Conservation (phyloP, 2,113 vertebrate species). For the Chamaetylas fuelleborni region DNA sequence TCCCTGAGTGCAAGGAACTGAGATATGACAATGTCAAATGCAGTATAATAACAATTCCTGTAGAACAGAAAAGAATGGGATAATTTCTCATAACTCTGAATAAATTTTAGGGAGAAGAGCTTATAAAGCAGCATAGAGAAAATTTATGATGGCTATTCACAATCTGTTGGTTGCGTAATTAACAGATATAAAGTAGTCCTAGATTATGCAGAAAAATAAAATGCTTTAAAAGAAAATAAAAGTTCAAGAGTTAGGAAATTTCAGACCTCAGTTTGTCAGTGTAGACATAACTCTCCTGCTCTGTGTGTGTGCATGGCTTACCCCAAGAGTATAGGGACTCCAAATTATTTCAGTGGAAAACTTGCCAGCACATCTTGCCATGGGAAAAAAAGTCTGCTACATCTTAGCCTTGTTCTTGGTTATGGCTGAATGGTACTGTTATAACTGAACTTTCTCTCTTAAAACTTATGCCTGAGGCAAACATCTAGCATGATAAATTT, state of each 20-base stretch:
- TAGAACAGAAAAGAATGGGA: background rate
- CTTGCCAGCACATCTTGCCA: background rate
- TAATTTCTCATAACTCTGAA: background rate
- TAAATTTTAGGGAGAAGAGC: background rate
- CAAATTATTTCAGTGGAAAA: background rate
- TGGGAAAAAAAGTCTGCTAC: background rate
- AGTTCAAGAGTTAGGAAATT: background rate
- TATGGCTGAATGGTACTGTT: background rate
- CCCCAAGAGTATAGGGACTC: background rate
- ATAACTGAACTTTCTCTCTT: background rate
- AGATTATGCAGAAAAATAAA: background rate
- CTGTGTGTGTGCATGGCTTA: background rate
- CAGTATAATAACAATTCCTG: background rate
- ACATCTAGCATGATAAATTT: background rate
- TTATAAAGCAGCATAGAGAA: background rate
- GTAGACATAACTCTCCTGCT: background rate
- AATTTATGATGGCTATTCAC: background rate
- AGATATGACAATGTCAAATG: background rate
- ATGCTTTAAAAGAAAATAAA: background rate
- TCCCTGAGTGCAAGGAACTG: background rate
- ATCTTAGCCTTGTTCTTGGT: background rate
- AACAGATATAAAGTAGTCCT: background rate
- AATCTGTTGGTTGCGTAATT: background rate
- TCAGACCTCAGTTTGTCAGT: background rate
- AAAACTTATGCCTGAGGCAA: background rate